Evolutionary conservation across 2,888 invertebrate genomes (phyloP).

Genomic region (Salticus scenicus): DNA sequence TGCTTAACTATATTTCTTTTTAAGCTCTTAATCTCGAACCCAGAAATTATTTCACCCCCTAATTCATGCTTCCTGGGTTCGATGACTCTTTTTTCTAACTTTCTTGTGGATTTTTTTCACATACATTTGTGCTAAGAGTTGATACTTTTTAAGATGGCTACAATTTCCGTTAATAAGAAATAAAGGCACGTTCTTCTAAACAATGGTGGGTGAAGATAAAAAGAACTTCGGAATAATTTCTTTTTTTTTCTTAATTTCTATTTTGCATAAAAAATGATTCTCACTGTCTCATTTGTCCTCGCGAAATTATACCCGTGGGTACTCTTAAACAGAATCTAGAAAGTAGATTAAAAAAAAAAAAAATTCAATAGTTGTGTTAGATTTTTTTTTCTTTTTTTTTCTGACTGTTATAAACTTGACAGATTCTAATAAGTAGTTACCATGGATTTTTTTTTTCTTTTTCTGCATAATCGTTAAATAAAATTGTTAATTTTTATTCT

Average conservation of each 20-base stretch:
- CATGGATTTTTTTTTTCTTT: too few relatives aligned
- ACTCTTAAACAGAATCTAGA: slow-evolving; percentile 1
- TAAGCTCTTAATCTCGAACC: slow-evolving; percentile 67
- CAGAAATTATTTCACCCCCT: slow-evolving; percentile 58
- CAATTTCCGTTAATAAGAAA: not conserved
- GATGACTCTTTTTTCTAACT: not conserved
- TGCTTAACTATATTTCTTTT: slow-evolving; percentile 59
- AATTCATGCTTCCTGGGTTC: slow-evolving; percentile 56
- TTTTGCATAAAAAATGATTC: slow-evolving; percentile 33
- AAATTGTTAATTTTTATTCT: too few relatives aligned
- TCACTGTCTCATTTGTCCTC: slow-evolving; percentile 54
- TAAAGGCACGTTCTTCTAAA: slow-evolving; percentile 1
- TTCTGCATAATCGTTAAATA: too few relatives aligned
- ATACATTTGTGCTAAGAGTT: not conserved
- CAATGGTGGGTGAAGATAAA: not conserved
- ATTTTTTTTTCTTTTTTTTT: not conserved
- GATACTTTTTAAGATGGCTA: slow-evolving; percentile 1
- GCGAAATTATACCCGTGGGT: slow-evolving; percentile 44
- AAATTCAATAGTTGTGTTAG: slow-evolving; percentile 5
- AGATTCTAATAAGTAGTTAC: too few relatives aligned
- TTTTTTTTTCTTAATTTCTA: too few relatives aligned
- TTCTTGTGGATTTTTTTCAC: slow-evolving; percentile 14
- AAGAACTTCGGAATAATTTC: not conserved
- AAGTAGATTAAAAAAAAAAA: too few relatives aligned
- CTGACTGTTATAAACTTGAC: too few relatives aligned